Evolutionary conservation across 2,888 invertebrate species (phyloP), one percentile per base, ranked within the genome.

Genomic region (Eugnorisma glareosa): DNA sequence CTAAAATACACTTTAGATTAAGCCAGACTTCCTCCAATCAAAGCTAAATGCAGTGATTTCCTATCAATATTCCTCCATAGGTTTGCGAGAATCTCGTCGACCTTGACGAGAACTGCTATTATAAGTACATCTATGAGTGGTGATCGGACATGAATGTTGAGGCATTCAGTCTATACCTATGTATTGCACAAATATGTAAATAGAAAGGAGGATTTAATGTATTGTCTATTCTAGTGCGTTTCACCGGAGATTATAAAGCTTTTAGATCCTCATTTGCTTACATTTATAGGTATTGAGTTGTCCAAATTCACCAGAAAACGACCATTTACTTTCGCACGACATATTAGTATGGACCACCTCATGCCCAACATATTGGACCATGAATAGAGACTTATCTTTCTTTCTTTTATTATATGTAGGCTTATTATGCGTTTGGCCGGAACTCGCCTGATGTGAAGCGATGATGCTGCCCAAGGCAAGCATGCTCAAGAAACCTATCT

Each of bases 81-180:
- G 70, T 45, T 57, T 68, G 13, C 69, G 48, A 73, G 85, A 84
- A 86, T 81, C 87, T 86, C 37, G 88, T 54, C 31, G 81, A 86
- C 87, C 88, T 88, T 87, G 79, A 61, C 37, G 7, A 61, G 75
- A 76, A 51, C 77, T 64, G 70, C 73, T 81, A 67, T 75, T 63
- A 37, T 21, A 48, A 13, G 10, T 31, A 59, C 21, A 40, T 40
- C 54, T 67, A 74, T 69, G 40, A 63, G 10, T 51, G 35, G 48
- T 71, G 67, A 76, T 85, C 64, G 21, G 77, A 68, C 61, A 21
- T 79, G 21, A 66, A 78, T 68, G 68, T 24, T 54, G n/a, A 79
- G 59, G 63, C 57, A 59, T 83, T 78, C 69, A 48, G 31, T 45
- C 24, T 35, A 43, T 48, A n/a, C n/a, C 3, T 2, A 57, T 28